phyloP scores from a whole-genome alignment of 2,888 invertebrate species.

The Dione vanillae region DNA sequence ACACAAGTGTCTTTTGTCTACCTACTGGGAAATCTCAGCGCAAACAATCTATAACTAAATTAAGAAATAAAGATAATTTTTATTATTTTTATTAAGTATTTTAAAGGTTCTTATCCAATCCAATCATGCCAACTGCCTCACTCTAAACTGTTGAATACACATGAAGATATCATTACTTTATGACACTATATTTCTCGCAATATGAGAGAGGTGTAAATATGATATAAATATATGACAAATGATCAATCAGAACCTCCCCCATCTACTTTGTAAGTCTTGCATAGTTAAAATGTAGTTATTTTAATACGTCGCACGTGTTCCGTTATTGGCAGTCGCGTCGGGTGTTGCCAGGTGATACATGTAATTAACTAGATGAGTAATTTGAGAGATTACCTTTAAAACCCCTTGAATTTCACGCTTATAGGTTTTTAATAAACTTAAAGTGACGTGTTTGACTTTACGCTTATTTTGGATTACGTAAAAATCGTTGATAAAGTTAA shows the following conservation, averaged over 20 bases:
- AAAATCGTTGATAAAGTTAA: neutral
- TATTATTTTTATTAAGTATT: too few relatives aligned
- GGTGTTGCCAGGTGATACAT: constrained; percentile 71
- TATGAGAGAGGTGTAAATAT: too few relatives aligned
- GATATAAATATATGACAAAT: too few relatives aligned
- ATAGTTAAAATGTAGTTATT: constrained; percentile 23
- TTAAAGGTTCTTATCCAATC: too few relatives aligned
- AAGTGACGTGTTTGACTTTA: constrained; percentile 42
- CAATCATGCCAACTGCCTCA: too few relatives aligned
- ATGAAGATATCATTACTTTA: too few relatives aligned
- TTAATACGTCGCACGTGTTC: constrained; percentile 15
- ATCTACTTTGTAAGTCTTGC: constrained; percentile 2
- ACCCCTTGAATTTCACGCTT: constrained; percentile 54
- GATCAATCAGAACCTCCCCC: neutral
- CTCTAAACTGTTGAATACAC: too few relatives aligned
- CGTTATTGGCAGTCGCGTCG: constrained; percentile 48
- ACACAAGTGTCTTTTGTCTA: too few relatives aligned
- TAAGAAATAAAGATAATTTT: too few relatives aligned
- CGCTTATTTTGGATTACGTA: neutral
- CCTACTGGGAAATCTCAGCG: too few relatives aligned
- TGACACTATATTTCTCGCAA: too few relatives aligned
- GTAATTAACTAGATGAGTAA: constrained; percentile 75
- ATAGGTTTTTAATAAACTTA: constrained; percentile 50
- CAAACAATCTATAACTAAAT: too few relatives aligned
- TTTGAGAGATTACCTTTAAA: constrained; percentile 75